phyloP scores from a whole-genome alignment of 1,140 invertebrate genomes.

The Dinoponera quadriceps region DNA sequence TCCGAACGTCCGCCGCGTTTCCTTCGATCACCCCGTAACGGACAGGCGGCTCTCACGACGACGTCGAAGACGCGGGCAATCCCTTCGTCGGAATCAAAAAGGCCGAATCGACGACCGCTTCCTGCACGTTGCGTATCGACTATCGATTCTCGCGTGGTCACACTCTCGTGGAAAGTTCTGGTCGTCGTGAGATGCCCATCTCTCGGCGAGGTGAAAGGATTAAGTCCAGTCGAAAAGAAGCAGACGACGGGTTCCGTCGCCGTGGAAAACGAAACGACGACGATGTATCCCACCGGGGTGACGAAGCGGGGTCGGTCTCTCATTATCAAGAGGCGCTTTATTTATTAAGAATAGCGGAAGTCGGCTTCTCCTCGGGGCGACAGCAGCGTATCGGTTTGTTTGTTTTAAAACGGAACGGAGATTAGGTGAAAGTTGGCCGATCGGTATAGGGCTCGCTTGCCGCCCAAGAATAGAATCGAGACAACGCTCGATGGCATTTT shows the following conservation, averaged over 20 bases:
- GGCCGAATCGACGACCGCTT: background rate
- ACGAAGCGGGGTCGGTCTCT: background rate
- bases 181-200: slow-evolving; percentile 29
- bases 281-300: background rate
- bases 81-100: background rate
- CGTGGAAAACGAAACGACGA: slow-evolving; percentile 45
- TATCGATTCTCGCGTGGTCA: slow-evolving; percentile 30
- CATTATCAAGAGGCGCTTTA: background rate
- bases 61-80: too few species aligned
- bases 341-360: background rate
- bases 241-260: background rate
- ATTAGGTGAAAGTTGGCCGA: slow-evolving; percentile 67
- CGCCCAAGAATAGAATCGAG: slow-evolving; percentile 63
- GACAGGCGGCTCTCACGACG: too few species aligned
- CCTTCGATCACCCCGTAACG: too few species aligned
- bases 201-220: slow-evolving; percentile 65
- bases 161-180: slow-evolving; percentile 40
- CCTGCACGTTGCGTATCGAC: background rate
- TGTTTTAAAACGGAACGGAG: slow-evolving; percentile 41
- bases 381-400: slow-evolving; percentile 26
- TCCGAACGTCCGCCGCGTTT: too few species aligned
- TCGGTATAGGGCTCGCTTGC: slow-evolving; percentile 53
- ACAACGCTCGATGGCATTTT: slow-evolving; percentile 68
- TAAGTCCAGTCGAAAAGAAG: slow-evolving; percentile 27
- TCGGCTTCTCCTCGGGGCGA: slow-evolving; percentile 18